Conservation (phyloP, 2,113 vertebrate species). For the Acanthochromis polyacanthus region DNA sequence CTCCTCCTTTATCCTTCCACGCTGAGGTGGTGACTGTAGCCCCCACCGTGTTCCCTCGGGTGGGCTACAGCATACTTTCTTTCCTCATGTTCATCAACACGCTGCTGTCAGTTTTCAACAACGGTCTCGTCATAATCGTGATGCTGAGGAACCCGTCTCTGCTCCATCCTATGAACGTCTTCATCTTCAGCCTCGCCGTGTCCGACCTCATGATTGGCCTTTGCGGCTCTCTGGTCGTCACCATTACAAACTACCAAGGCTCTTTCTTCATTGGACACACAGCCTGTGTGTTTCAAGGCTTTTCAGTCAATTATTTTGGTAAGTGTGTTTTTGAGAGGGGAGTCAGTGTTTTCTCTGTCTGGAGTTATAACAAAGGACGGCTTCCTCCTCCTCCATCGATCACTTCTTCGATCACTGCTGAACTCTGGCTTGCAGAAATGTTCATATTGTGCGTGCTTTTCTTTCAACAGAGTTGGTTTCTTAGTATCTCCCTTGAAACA, state of each 20-base stretch:
- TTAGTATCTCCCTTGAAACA: too few species aligned
- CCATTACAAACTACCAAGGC: slow-evolving; percentile 78
- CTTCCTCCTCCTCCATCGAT: too few species aligned
- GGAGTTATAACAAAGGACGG: neutral
- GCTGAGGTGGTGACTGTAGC: slow-evolving; percentile 3
- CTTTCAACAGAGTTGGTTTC: too few species aligned
- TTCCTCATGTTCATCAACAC: slow-evolving; percentile 82
- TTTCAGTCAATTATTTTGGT: slow-evolving; percentile 84
- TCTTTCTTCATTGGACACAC: slow-evolving; percentile 77
- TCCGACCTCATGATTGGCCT: slow-evolving; percentile 81
- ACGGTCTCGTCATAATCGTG: slow-evolving; percentile 72
- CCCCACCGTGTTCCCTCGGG: slow-evolving; percentile 72
- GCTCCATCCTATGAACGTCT: slow-evolving; percentile 75
- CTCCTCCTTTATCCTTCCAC: slow-evolving; percentile 11
- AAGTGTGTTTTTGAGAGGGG: slow-evolving; percentile 30
- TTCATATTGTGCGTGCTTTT: neutral
- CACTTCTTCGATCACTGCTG: too few species aligned
- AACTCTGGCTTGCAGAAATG: too few species aligned
- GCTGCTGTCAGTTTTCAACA: slow-evolving; percentile 79
- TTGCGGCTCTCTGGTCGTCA: slow-evolving; percentile 75
- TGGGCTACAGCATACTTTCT: slow-evolving; percentile 79
- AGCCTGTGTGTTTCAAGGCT: slow-evolving; percentile 80
- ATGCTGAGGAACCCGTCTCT: slow-evolving; percentile 74
- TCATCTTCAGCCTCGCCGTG: slow-evolving; percentile 77
- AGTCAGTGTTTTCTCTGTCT: neutral